Percentiles rank a stretch among this genome's conserved stretches.
Conservation (phyloP, 2,797 vertebrate genomes). For the Crenuchus spilurus region DNA sequence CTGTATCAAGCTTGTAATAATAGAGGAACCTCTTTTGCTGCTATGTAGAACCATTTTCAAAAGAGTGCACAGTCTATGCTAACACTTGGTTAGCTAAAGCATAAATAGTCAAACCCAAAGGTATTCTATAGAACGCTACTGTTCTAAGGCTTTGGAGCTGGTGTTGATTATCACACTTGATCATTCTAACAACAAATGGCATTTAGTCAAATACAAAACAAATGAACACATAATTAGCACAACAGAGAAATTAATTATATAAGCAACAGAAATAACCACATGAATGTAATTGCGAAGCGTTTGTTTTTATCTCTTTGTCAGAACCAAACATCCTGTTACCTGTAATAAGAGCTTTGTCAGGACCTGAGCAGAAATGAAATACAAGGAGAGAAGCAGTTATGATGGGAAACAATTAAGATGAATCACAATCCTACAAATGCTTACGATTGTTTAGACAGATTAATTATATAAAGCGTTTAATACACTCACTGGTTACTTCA, state of each 20-base stretch:
- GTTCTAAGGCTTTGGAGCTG: not conserved
- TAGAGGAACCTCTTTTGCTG: no score
- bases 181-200: not conserved
- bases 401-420: slow-evolving; percentile 51
- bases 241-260: slow-evolving; percentile 17
- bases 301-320: slow-evolving; percentile 30
- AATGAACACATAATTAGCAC: not conserved
- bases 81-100: no score
- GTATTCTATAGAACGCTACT: no score
- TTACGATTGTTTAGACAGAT: slow-evolving; percentile 43
- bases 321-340: slow-evolving; percentile 20
- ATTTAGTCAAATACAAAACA: not conserved
- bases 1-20: no score
- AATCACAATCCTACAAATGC: slow-evolving; percentile 29
- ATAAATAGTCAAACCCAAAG: no score
- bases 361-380: slow-evolving; percentile 26
- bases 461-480: slow-evolving; percentile 17
- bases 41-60: no score
- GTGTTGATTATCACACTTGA: not conserved
- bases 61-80: no score
- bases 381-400: slow-evolving; percentile 40
- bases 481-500: no score
- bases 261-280: slow-evolving; percentile 9
- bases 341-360: slow-evolving; percentile 45
- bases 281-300: slow-evolving; percentile 25